Percentiles rank a stretch among this genome's conserved stretches.
phyloP scores from a whole-genome alignment of 2,113 vertebrate species.

The Melanocharis versteri region DNA sequence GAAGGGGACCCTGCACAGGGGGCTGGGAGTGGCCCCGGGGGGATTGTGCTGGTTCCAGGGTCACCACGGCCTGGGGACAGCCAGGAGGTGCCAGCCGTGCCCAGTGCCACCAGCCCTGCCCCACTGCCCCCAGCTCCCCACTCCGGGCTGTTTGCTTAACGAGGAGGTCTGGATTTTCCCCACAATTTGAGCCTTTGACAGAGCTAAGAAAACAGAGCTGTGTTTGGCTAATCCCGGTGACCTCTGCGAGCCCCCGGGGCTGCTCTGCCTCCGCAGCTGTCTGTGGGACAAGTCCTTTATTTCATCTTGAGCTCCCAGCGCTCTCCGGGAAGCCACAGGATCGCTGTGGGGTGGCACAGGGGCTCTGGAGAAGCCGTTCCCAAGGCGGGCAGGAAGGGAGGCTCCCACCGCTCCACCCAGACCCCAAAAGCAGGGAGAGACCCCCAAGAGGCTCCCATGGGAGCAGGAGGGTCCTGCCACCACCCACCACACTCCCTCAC shows the following conservation, averaged over 20 bases:
- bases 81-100: background rate
- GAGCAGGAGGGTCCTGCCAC: background rate
- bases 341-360: rapidly evolving
- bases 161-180: constrained; percentile 38
- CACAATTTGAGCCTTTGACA: constrained; percentile 48
- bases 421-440: background rate
- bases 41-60: rapidly evolving
- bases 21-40: background rate
- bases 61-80: background rate
- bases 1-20: too few relatives aligned
- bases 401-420: background rate
- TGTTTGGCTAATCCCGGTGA: constrained; percentile 40
- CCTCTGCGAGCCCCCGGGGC: background rate
- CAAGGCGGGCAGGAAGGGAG: background rate
- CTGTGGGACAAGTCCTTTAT: background rate
- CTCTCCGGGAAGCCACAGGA: background rate
- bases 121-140: background rate
- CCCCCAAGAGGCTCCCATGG: rapidly evolving
- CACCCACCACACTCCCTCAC: background rate
- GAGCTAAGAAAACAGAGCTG: constrained; percentile 50
- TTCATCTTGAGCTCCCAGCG: background rate
- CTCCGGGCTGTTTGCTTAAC: background rate
- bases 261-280: background rate
- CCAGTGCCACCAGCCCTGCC: background rate
- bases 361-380: background rate